Base-by-base conservation (phyloP, 1,140 invertebrate species). In the Macrocentrus cingulum region DNA sequence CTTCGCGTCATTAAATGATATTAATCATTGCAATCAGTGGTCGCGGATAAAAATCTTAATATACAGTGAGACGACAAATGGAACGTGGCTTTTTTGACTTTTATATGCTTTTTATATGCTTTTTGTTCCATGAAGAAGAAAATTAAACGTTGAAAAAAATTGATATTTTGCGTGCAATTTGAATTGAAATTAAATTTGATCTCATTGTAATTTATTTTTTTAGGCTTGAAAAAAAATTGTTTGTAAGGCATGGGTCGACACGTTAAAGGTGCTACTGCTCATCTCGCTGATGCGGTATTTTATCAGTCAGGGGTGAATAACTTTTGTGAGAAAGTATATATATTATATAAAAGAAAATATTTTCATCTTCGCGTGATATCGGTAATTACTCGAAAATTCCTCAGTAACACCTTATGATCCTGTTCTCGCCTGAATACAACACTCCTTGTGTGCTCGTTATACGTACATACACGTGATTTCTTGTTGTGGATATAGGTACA, bases 361-460 rank as follows among this genome's bases (percentile, higher is more conserved):
- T 52, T 52, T 23, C 16, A 64, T 63, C 71, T 70, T 77, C 71
- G 76, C 75, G 76, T 79, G 76, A 73, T 74, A 71, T 62, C 63
- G 64, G 75, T 70, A 78, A 77, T 78, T 78, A 76, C 69, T 69
- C 67, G 71, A 75, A 75, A 76, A 76, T 76, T 72, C 66, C 62
- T 42, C 56, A 59, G 9, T 13, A 19, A 60, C 51, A 58, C 42
- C 65, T 59, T 64, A 55, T 55, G 64, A 62, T 59, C 58, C 60
- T 69, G 72, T 73, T 72, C 69, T 75, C 71, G 67, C 70, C 16
- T 22, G 18, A 44, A 32, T 34, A 16, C 39, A 23, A 41, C 34
- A 41, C 48, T 44, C 25, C 39, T 46, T 42, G 50, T 32, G 36
- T 15, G 8, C 22, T 39, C 15, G 7, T 39, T 39, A 39, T n/a